Conservation (phyloP, 2,113 vertebrate genomes). For the Chaenogobius annularis region DNA sequence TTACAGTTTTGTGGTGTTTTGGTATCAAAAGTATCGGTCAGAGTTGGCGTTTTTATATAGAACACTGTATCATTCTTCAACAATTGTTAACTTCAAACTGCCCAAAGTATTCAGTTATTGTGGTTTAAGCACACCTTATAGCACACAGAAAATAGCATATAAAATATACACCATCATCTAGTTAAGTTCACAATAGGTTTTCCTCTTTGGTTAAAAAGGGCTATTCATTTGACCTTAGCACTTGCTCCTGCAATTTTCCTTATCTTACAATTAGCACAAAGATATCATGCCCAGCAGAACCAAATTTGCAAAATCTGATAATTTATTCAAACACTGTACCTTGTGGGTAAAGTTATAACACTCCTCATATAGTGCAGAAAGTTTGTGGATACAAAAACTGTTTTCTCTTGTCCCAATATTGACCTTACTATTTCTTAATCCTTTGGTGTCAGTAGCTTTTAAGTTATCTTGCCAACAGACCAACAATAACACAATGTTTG, state of each 20-base stretch:
- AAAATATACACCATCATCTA: slow-evolving; percentile 10
- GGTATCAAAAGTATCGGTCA: not conserved
- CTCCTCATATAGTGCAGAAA: not conserved
- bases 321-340: not conserved
- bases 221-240: not conserved
- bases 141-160: not conserved
- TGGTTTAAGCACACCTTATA: not conserved
- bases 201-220: not conserved
- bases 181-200: not conserved
- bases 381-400: not conserved
- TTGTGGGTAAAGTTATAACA: not conserved
- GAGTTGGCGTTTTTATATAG: not conserved
- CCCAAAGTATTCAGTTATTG: not conserved
- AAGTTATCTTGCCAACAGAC: not conserved
- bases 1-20: not conserved
- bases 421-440: not conserved
- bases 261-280: not conserved
- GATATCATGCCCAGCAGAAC: not conserved
- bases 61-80: not conserved
- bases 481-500: too few species aligned
- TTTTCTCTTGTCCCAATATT: not conserved
- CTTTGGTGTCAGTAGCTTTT: not conserved
- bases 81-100: not conserved
- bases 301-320: not conserved
- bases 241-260: not conserved